Percentiles rank a stretch among this genome's conserved stretches.
These are phyloP conservation scores for Odontophorus gujanensis DNA, from an alignment of 2,113 vertebrate genomes.

Conservation along the genomic window DNA sequence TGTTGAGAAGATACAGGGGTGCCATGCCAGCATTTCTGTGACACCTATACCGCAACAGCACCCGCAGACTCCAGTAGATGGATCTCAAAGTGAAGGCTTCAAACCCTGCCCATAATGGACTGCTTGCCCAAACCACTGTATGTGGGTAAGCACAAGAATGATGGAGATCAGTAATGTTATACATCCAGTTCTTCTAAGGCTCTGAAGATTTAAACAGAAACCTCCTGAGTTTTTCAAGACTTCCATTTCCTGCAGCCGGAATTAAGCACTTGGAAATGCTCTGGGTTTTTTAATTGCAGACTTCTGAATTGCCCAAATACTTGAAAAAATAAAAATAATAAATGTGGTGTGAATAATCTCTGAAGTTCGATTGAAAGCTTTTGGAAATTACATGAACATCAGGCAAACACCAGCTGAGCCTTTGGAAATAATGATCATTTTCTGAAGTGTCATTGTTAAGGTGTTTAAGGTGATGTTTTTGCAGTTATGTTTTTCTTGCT, in stretches of 20 bases:
- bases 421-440: background rate
- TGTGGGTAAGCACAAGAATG: background rate
- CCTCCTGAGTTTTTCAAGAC: background rate
- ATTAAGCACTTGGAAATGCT: background rate
- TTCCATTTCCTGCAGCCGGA: background rate
- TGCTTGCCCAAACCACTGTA: background rate
- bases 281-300: background rate
- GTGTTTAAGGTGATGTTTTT: background rate
- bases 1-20: background rate
- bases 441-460: background rate
- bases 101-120: fast-evolving
- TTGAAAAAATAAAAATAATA: background rate
- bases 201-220: fast-evolving
- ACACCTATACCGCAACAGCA: background rate
- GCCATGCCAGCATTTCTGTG: background rate
- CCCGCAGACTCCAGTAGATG: too few species aligned
- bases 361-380: background rate
- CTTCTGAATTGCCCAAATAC: background rate
- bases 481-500: background rate
- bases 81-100: background rate
- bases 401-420: background rate
- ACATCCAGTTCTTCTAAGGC: background rate
- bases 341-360: background rate
- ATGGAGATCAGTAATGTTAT: background rate
- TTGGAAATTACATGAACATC: background rate